Conservation (phyloP, 2,113 vertebrate genomes). For the Casuarius casuarius region DNA sequence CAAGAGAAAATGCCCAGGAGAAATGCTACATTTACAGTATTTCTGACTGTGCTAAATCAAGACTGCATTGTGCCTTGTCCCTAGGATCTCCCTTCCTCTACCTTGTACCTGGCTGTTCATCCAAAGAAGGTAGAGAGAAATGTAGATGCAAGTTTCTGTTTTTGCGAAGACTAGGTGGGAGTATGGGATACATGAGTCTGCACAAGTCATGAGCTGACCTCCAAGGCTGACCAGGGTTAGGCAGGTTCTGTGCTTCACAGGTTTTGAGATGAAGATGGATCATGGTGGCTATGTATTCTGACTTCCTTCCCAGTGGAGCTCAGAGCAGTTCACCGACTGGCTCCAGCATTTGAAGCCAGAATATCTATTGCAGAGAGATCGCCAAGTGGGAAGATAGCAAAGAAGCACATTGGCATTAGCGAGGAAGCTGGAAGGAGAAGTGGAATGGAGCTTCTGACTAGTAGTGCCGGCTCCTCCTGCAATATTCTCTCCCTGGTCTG, state of each 20-base stretch:
- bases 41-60: not conserved
- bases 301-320: not conserved
- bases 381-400: not conserved
- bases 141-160: not conserved
- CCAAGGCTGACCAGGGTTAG: not conserved
- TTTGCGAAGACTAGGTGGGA: not conserved
- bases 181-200: not conserved
- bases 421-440: not conserved
- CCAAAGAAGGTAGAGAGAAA: not conserved
- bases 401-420: not conserved
- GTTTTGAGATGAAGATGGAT: not conserved
- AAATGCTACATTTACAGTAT: not conserved
- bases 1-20: conserved; percentile 31
- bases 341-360: not conserved
- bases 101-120: not conserved
- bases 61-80: not conserved
- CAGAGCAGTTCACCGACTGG: not conserved
- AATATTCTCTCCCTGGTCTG: not conserved
- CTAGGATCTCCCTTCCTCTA: not conserved
- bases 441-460: not conserved
- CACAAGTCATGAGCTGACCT: not conserved
- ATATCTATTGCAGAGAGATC: not conserved
- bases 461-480: not conserved
- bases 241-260: not conserved
- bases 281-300: not conserved